These are phyloP conservation scores for Esox lucius DNA, from an alignment of 2,797 vertebrate genomes.

Conservation along the genomic window DNA sequence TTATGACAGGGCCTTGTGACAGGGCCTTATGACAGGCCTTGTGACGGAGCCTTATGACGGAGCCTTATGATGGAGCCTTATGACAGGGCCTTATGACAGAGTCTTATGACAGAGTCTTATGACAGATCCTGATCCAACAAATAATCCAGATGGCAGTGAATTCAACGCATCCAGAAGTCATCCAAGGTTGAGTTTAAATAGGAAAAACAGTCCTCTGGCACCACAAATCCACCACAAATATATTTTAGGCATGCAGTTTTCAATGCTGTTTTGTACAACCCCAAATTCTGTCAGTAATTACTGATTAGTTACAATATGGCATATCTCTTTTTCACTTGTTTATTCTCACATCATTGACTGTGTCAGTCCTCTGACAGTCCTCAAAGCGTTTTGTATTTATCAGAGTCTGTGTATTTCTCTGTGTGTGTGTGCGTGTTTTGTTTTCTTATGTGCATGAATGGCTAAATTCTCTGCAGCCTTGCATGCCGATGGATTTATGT, in stretches of 20 bases:
- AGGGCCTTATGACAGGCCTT: too few relatives aligned
- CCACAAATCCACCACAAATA: not conserved
- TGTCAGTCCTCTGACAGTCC: conserved; percentile 23
- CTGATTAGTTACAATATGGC: not conserved
- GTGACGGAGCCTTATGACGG: too few relatives aligned
- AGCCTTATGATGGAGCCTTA: not conserved
- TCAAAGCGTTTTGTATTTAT: conserved; percentile 17
- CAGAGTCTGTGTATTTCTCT: not conserved
- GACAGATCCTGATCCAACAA: conserved; percentile 14
- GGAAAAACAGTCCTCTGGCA: not conserved
- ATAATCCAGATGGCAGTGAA: conserved; percentile 26
- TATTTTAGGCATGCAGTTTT: not conserved
- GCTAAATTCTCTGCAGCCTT: conserved; percentile 48
- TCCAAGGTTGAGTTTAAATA: conserved; percentile 18
- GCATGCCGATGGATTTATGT: conserved; percentile 50
- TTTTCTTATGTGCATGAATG: conserved; percentile 53
- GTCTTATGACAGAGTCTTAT: too few relatives aligned
- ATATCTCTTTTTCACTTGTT: not conserved
- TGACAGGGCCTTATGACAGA: too few relatives aligned
- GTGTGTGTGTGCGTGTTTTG: conserved; percentile 15
- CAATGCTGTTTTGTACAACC: not conserved
- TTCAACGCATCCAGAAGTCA: conserved; percentile 3
- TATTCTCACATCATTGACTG: not conserved
- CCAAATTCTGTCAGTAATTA: conserved; percentile 9
- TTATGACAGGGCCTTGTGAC: too few relatives aligned